Conservation (phyloP, 2,888 invertebrate genomes). For the Shargacucullia verbasci region DNA sequence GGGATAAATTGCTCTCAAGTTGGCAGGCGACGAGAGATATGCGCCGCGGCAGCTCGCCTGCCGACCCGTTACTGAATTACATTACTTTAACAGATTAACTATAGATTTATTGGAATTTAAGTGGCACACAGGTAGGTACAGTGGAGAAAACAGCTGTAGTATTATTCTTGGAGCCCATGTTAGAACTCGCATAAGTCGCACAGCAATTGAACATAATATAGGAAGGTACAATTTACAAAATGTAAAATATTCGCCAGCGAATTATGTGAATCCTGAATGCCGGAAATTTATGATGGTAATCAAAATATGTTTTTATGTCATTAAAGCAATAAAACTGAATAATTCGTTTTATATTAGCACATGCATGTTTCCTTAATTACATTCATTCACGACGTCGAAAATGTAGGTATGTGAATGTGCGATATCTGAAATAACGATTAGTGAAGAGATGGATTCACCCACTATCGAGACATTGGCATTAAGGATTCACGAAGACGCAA, state of each 20-base stretch:
- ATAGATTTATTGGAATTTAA: constrained; percentile 74
- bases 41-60: constrained; percentile 63
- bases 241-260: constrained; percentile 74
- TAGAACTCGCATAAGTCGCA: constrained; percentile 80
- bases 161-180: constrained; percentile 17
- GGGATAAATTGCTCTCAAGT: constrained; percentile 80
- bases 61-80: constrained; percentile 59
- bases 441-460: constrained; percentile 32
- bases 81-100: constrained; percentile 70
- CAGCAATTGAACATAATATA: constrained; percentile 62
- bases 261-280: constrained; percentile 87
- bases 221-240: constrained; percentile 52
- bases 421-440: constrained; percentile 37
- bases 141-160: constrained; percentile 15
- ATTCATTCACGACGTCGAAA: constrained; percentile 66
- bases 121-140: constrained; percentile 58
- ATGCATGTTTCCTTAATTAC: constrained; percentile 71
- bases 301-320: constrained; percentile 72
- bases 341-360: constrained; percentile 69
- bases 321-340: constrained; percentile 70
- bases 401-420: constrained; percentile 54
- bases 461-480: constrained; percentile 71
- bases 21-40: constrained; percentile 74
- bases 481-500: constrained; percentile 88
- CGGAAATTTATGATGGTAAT: constrained; percentile 71